These are phyloP conservation scores for Anabas testudineus DNA, from an alignment of 2,797 vertebrate genomes.

Conservation along the genomic window DNA sequence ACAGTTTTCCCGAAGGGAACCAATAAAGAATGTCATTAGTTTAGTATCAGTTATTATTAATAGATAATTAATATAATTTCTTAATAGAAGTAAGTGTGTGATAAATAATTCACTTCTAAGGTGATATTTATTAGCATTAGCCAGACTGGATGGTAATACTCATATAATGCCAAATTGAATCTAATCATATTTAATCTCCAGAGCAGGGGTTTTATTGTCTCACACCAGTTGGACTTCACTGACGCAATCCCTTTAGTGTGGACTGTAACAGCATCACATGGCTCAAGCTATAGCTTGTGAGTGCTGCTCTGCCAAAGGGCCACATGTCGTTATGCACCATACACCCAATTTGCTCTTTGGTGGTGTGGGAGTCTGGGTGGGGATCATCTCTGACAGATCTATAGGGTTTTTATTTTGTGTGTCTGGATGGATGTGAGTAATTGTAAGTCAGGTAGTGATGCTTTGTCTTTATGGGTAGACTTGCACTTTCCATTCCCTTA, in stretches of 20 bases:
- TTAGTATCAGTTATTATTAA: too few species aligned
- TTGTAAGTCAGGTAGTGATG: conserved; percentile 6
- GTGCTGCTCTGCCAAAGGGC: conserved; percentile 25
- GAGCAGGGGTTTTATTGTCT: conserved; percentile 37
- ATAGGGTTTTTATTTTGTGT: not conserved
- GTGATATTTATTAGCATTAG: not conserved
- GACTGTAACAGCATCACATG: conserved; percentile 63
- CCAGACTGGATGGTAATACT: not conserved
- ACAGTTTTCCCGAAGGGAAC: too few species aligned
- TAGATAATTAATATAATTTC: not conserved
- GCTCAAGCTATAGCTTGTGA: conserved; percentile 45
- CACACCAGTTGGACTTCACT: conserved; percentile 57
- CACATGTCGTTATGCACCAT: not conserved
- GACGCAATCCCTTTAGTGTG: conserved; percentile 69
- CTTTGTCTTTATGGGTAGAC: not conserved
- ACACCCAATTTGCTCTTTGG: conserved; percentile 16
- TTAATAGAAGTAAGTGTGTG: not conserved
- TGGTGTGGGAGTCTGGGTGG: conserved; percentile 3
- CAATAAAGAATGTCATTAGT: too few species aligned
- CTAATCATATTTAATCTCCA: conserved; percentile 47
- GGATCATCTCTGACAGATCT: conserved; percentile 31
- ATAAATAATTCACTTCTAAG: not conserved
- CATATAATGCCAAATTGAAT: conserved; percentile 26
- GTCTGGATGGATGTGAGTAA: conserved; percentile 48
- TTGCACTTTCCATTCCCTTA: too few species aligned